Evolutionary conservation across 2,113 vertebrate genomes (phyloP).

Genomic region (Hyperoodon ampullatus): DNA sequence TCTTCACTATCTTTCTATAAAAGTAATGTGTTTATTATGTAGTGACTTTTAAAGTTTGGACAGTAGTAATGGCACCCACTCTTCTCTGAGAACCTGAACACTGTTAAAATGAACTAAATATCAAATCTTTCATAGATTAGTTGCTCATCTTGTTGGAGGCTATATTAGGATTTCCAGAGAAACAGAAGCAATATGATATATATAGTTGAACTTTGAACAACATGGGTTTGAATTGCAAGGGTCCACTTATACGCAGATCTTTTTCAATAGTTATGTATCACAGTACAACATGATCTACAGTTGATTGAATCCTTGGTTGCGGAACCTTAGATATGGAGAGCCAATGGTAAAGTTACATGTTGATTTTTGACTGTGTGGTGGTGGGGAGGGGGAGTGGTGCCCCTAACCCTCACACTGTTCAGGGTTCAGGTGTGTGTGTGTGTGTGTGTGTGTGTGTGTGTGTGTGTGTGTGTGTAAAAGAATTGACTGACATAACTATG

Average conservation of each 20-base stretch:
- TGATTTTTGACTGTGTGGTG: background rate
- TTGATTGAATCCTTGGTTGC: background rate
- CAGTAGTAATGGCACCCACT: background rate
- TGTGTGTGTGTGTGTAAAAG: background rate
- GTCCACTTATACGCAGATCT: background rate
- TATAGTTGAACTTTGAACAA: background rate
- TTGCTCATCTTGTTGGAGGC: background rate
- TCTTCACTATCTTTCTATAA: background rate
- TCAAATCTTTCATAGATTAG: background rate
- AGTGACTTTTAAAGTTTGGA: background rate
- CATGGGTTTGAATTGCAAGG: background rate
- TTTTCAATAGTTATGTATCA: background rate
- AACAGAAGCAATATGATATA: rapidly evolving
- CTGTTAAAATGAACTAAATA: background rate
- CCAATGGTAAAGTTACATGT: background rate
- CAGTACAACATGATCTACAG: background rate
- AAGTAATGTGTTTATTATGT: background rate
- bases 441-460: background rate
- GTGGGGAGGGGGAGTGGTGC: background rate
- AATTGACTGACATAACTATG: background rate
- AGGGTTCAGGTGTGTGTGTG: background rate
- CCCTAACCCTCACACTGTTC: background rate
- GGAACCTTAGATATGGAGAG: background rate
- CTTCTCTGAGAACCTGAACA: background rate
- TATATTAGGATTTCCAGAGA: background rate